A percentile compares a stretch with the other conserved stretches of the same genome.
Evolutionary conservation across 2,888 invertebrate species (phyloP).

Genomic region (Drosophila prostipennis): DNA sequence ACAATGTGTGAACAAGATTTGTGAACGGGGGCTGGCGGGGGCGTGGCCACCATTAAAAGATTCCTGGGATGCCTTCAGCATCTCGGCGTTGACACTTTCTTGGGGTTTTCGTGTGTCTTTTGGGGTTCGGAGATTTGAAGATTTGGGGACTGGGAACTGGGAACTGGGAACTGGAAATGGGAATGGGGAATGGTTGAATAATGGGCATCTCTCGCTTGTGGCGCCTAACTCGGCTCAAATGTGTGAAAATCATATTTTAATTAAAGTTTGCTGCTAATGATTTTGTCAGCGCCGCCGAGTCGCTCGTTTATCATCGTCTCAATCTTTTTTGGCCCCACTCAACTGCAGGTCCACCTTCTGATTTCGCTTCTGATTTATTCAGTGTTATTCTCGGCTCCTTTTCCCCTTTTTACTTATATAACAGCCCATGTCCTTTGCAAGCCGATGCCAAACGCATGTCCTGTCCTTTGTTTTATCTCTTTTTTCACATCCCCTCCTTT

Average conservation of each 20-base stretch:
- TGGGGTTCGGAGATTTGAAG: constrained; percentile 14
- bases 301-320: constrained; percentile 65
- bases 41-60: constrained; percentile 69
- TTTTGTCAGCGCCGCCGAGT: constrained; percentile 61
- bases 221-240: constrained; percentile 66
- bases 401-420: constrained; percentile 1
- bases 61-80: constrained; percentile 61
- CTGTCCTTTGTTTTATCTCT: constrained; percentile 37
- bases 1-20: constrained; percentile 82
- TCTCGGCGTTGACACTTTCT: constrained; percentile 56
- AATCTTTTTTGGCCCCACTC: neutral
- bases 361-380: constrained; percentile 17
- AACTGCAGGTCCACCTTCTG: constrained; percentile 3
- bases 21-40: constrained; percentile 41
- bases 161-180: no score
- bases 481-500: constrained; percentile 14
- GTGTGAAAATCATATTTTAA: constrained; percentile 60
- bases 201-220: constrained; percentile 21
- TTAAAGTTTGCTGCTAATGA: constrained; percentile 69
- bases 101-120: constrained; percentile 6
- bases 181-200: neutral
- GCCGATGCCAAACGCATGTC: constrained; percentile 72
- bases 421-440: constrained; percentile 51
- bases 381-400: neutral
- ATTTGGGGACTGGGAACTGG: neutral